Evolutionary conservation across 2,113 vertebrate genomes (phyloP), one percentile per base, ranked within the genome.

Genomic region (Urocolius indicus): DNA sequence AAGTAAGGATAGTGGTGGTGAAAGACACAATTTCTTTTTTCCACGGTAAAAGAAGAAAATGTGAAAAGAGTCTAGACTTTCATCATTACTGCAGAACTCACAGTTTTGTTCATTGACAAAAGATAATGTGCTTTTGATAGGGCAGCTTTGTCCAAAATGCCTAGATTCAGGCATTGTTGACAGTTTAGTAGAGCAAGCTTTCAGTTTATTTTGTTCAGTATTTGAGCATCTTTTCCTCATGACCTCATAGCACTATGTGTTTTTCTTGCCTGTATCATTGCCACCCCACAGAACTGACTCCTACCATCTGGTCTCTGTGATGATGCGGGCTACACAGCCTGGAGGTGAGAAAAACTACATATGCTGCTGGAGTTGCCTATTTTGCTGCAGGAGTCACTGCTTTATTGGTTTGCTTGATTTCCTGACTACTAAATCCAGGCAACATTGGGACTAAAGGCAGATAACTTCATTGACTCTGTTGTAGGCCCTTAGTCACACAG

Each of bases 311-410:
- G 68, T 81, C 63, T 74, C 83, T 62, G 32, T 67, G 76, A 90
- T 87, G 84, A 84, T 65, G 52, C 6, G 19, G 72, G 30, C 73
- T 90, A 78, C 41, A 61, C 19, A 89, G 80, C 79, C 83, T 65
- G 58, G 68, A 81, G 68, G 76, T 92, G 88, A 92, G 88, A 93
- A 90, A 93, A 90, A 34, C 85, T 95, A 68, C 90, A 81, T 90
- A 86, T 93, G 85, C 68, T 95, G 16, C 55, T 84, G 87, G 68
- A 84, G 80, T 52, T 96, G 90, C 72, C 54, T 93, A 10, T 78
- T 93, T 93, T 74, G 85, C 88, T 90, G 77, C 49, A 71, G 86
- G 52, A 93, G 57, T 38, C 65, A 90, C 54, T 59, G 69, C 32
- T 77, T 92, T 59, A 73, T 74, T 74, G 34, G 32, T 63, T 84